phyloP scores from a whole-genome alignment of 2,797 vertebrate species.

The Chiloscyllium punctatum region DNA sequence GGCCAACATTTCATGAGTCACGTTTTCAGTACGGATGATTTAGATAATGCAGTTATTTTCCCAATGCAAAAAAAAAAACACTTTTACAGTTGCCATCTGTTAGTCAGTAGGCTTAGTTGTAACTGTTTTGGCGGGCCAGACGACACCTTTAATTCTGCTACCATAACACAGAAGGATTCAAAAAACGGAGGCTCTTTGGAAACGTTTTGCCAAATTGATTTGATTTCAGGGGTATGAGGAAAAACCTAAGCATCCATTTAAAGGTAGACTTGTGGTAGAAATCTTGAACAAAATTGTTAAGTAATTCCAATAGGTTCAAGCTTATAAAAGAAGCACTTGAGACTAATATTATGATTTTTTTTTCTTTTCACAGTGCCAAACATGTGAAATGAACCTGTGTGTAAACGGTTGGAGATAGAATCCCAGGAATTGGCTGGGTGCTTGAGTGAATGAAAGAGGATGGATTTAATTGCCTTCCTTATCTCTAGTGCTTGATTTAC shows the following conservation, averaged over 20 bases:
- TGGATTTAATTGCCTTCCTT: neutral
- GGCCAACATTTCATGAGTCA: neutral
- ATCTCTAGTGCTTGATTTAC: neutral
- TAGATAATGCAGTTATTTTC: neutral
- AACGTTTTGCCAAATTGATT: neutral
- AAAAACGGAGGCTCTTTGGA: neutral
- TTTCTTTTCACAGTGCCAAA: too few species aligned
- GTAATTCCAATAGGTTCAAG: neutral
- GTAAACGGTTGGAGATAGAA: neutral
- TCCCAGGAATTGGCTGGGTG: neutral
- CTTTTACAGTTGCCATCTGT: neutral
- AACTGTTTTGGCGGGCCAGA: neutral
- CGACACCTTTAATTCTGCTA: neutral
- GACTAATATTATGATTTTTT: neutral
- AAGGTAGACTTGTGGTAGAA: neutral
- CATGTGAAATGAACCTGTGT: neutral
- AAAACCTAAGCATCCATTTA: neutral
- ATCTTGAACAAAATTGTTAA: neutral
- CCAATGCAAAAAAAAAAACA: neutral
- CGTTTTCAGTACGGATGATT: neutral
- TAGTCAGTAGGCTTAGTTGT: neutral
- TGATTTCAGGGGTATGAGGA: neutral
- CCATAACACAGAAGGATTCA: neutral
- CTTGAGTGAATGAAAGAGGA: neutral
- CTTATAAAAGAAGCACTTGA: neutral